These are phyloP conservation scores for Pterobdella sp. DNA, from an alignment of 2,888 invertebrate genomes.

Conservation along the genomic window DNA sequence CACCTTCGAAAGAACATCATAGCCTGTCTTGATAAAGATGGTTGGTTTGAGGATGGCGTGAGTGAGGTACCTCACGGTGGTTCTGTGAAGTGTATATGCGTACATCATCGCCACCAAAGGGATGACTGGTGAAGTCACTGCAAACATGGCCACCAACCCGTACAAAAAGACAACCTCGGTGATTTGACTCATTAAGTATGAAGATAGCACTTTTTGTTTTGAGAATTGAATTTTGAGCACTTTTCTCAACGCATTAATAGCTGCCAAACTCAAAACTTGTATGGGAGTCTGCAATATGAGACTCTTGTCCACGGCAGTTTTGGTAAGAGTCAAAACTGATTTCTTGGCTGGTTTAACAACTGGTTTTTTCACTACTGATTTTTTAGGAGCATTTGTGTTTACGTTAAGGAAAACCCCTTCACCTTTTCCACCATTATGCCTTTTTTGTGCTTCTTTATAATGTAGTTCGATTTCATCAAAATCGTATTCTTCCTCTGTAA, in stretches of 20 bases:
- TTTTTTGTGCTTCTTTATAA: no score
- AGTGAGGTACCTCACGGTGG: neutral
- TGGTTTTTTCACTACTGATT: no score
- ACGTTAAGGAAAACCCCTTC: no score
- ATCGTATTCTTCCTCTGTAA: no score
- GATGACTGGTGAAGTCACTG: neutral
- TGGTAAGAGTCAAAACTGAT: neutral
- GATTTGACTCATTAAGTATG: neutral
- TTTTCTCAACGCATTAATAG: neutral
- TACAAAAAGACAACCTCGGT: neutral
- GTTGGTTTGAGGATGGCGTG: neutral
- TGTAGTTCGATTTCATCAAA: no score
- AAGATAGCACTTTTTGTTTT: neutral
- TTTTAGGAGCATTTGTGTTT: no score
- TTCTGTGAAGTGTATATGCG: neutral
- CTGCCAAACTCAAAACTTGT: no score
- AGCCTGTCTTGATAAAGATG: neutral
- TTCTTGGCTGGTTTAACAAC: neutral
- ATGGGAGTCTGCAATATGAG: no score
- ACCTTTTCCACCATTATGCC: no score
- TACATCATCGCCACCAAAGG: neutral
- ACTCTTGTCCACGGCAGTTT: neutral
- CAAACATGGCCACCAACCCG: neutral
- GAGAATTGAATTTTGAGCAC: neutral
- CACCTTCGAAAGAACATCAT: neutral